Evolutionary conservation across 2,113 vertebrate genomes (phyloP).

Genomic region (Boulengeromyrus knoepffleri): DNA sequence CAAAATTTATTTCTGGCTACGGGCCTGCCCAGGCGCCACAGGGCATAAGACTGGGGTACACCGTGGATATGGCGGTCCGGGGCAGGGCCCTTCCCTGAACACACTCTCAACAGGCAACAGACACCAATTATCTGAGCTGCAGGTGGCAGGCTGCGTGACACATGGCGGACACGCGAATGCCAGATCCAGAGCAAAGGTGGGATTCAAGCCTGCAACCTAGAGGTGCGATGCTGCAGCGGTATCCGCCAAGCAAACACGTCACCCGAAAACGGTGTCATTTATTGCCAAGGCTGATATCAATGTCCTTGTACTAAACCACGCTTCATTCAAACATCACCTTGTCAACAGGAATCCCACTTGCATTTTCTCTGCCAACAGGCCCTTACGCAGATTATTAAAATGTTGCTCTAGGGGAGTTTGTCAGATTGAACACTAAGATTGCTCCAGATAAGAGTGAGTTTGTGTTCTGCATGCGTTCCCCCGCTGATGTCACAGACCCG

Average conservation of each 20-base stretch:
- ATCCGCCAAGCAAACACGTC: neutral
- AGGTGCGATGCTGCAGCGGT: neutral
- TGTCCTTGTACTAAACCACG: neutral
- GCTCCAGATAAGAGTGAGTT: neutral
- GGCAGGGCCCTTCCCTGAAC: neutral
- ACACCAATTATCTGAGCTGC: neutral
- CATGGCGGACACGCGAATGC: neutral
- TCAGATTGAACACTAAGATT: neutral
- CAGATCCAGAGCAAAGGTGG: neutral
- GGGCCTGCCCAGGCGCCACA: neutral
- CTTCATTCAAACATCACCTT: neutral
- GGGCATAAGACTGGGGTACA: neutral
- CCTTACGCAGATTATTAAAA: neutral
- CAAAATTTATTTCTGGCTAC: neutral
- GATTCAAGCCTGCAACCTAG: neutral
- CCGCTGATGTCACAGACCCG: neutral
- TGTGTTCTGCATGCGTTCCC: neutral
- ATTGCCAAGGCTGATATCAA: neutral
- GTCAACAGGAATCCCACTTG: neutral
- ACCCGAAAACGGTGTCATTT: neutral
- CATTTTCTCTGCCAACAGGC: neutral
- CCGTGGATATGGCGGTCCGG: neutral
- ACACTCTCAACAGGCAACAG: neutral
- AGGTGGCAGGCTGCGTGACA: neutral
- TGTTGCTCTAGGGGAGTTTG: neutral